Evolutionary conservation across 2,797 vertebrate species (phyloP), one percentile per base, ranked within the genome.

Genomic region (Anomalospiza imberbis): DNA sequence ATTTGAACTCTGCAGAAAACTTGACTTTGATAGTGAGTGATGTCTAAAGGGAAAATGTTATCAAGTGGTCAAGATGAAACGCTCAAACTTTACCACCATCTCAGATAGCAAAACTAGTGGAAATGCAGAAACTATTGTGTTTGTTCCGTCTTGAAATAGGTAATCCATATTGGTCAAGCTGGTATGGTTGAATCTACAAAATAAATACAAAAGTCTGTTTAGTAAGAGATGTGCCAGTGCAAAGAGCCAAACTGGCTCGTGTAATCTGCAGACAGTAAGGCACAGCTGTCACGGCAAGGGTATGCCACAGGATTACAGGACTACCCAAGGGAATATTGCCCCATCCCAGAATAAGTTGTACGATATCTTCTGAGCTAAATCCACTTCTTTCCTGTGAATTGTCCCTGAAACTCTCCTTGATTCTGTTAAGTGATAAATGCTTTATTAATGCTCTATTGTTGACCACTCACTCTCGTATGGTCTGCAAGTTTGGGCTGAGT

Each of bases 281-380:
- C 1, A 2, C 40, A 79, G 29, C 16, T 53, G 14, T 51, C 32
- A 11, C 0, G 3, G 32, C n/a, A 83, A 60, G 21, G 24, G 2
- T 9, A 60, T 22, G 28, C 17, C 51, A 32, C 13, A 32, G 45
- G 7, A 63, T 60, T 82, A 57, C 22, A 76, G n/a, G 20, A 54
- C 15, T 58, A 65, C 44, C 15, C 26, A 58, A 61, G 66, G 12
- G 24, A 75, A 91, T 68, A 58, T 13, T 79, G 44, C 4, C 12
- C 18, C 28, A 75, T 38, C 38, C 24, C 32, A 29, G 22, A 66
- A 19, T 17, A 87, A 89, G 1, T 1, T 2, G 1, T 28, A 40
- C 10, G 6, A 55, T 38, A n/a, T 58, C 28, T 70, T 51, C n/a
- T 62, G 36, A 89, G 40, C n/a, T 73, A 72, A 92, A 89, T 16